Conservation (phyloP, 1,140 invertebrate genomes). For the Zaprionus ghesquierei region DNA sequence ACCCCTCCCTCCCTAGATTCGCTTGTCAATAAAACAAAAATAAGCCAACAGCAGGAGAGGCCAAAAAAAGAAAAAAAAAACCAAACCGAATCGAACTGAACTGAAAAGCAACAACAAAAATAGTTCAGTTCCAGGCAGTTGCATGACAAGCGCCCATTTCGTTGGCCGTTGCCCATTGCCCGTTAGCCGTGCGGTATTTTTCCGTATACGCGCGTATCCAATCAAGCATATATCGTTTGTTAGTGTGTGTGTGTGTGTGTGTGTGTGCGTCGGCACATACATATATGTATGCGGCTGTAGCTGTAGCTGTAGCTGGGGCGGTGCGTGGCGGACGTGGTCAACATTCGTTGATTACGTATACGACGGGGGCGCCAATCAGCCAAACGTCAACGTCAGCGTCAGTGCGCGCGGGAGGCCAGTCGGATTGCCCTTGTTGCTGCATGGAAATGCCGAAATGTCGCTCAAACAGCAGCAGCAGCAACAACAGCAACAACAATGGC, state of each 20-base stretch:
- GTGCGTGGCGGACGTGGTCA: conserved; percentile 76
- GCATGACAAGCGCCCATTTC: conserved; percentile 75
- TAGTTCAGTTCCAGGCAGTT: conserved; percentile 36
- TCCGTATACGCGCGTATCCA: conserved; percentile 79
- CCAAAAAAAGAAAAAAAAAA: conserved; percentile 29
- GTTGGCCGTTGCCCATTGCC: conserved; percentile 44
- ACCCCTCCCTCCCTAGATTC: neutral
- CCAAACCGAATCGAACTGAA: neutral
- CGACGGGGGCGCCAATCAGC: conserved; percentile 79
- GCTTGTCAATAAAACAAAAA: conserved; percentile 75
- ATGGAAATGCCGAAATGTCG: conserved; percentile 63
- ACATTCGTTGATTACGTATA: conserved; percentile 81
- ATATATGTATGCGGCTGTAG: conserved; percentile 12
- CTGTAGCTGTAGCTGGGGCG: conserved; percentile 1
- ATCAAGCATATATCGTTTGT: conserved; percentile 74
- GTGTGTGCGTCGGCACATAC: conserved; percentile 4
- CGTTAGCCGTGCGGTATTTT: conserved; percentile 53
- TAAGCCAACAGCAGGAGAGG: conserved; percentile 46
- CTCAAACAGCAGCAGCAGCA: conserved; percentile 24
- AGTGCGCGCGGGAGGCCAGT: conserved; percentile 46
- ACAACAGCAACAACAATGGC: conserved; percentile 22
- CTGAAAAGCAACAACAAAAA: neutral
- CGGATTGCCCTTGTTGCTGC: conserved; percentile 50
- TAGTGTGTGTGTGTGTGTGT: conserved; percentile 11
- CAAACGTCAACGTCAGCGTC: conserved; percentile 72